Base-by-base conservation (phyloP, 2,113 vertebrate species). In the Zosterops lateralis region DNA sequence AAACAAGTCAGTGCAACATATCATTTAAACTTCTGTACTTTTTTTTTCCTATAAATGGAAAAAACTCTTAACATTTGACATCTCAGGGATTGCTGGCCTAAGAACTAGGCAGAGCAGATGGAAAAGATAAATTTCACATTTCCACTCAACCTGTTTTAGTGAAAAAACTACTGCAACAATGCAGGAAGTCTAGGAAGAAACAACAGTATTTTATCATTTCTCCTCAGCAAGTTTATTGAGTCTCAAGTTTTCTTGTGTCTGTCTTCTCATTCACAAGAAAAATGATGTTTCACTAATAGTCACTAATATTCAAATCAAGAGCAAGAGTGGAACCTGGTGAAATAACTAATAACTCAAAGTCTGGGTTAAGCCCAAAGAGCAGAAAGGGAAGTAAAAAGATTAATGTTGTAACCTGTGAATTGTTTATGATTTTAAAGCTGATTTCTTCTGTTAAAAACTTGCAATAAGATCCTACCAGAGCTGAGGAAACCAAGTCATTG, bases 341-440 rank as follows among this genome's bases (percentile, higher is more conserved):
- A 84, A 32, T n/a, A 75, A 84, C 31, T 40, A 86, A 14, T 29
- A 84, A 62, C 31, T 78, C 53, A 72, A 87, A 82, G 45, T 40
- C 16, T n/a, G 8, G 0, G 16, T 91, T 70, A 77, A 81, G 61
- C 45, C 10, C 51, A 64, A 91, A 73, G 62, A 79, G 20, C 17
- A 87, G 45, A 94, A 93, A 67, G 14, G 47, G 24, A 92, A 94
- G 51, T 14, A 70, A 76, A 84, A 94, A 76, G n/a, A 83, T 24
- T 54, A 66, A 57, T 64, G n/a, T 18, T 71, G 11, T 42, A 95
- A 78, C 12, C 70, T 60, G 10, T 18, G 38, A 82, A 73, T 50
- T 47, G 36, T 53, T 96, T 34, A 93, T 34, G 14, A 90, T 80
- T 90, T 80, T 64, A 40, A 85, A 88, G 78, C 79, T 25, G 18